Conservation (phyloP, 2,113 vertebrate genomes). For the Glaucomys volans region DNA sequence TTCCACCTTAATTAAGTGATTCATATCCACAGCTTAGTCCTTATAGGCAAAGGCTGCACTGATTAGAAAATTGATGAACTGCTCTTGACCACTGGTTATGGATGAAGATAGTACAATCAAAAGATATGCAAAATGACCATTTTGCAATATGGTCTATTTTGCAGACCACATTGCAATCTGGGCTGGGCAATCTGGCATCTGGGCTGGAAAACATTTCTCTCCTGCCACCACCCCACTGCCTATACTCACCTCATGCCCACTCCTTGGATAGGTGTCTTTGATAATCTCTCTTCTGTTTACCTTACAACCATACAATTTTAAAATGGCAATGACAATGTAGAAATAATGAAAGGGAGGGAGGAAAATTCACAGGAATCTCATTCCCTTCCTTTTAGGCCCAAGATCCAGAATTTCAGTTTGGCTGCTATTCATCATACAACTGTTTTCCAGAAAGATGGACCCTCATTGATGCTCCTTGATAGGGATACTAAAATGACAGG, state of each 20-base stretch:
- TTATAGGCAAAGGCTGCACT: background rate
- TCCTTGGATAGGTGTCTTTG: background rate
- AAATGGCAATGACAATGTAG: background rate
- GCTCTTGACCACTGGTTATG: background rate
- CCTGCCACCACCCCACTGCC: background rate
- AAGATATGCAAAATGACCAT: too few species aligned
- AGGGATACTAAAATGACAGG: background rate
- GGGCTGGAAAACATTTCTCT: background rate
- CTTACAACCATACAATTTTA: background rate
- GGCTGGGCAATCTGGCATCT: background rate
- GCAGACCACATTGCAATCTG: too few species aligned
- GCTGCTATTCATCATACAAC: background rate
- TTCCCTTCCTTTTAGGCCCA: conserved; percentile 28
- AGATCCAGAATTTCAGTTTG: background rate
- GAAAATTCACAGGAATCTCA: background rate
- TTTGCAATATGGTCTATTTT: too few species aligned
- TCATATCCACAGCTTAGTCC: background rate
- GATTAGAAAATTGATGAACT: conserved; percentile 2
- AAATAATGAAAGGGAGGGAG: background rate
- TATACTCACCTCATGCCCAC: background rate
- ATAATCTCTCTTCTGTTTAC: background rate
- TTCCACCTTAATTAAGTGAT: background rate
- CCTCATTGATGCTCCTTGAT: background rate
- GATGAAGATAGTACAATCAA: background rate
- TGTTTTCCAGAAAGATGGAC: conserved; percentile 6